Conservation (phyloP, 1,140 invertebrate species). For the Bombus haemorrhoidalis region DNA sequence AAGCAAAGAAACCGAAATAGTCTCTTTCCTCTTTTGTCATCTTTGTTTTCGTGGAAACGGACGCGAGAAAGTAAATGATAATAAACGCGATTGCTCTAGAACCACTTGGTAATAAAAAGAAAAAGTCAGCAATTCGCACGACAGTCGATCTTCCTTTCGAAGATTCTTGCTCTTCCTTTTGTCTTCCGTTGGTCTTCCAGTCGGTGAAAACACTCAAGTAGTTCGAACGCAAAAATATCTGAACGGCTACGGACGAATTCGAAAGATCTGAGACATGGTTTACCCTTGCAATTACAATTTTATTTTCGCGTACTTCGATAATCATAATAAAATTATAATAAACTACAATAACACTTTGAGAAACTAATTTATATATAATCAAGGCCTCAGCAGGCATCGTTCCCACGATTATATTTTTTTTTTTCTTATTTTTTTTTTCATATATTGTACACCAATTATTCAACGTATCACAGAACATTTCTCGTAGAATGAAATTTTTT, state of each 20-base stretch:
- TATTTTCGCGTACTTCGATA: conserved; percentile 42
- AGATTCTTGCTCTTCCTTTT: not conserved
- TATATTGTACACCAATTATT: conserved; percentile 34
- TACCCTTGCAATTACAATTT: conserved; percentile 26
- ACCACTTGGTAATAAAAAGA: not conserved
- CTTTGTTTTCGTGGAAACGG: not conserved
- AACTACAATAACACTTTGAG: conserved; percentile 35
- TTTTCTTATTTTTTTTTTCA: too few species aligned
- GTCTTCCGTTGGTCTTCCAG: not conserved
- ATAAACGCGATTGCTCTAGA: not conserved
- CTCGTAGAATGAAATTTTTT: conserved; percentile 38
- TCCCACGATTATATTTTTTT: not conserved
- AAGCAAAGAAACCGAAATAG: too few species aligned
- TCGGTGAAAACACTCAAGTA: not conserved
- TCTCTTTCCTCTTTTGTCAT: not conserved
- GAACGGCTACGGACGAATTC: not conserved
- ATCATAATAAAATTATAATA: conserved; percentile 50
- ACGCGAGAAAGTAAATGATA: not conserved
- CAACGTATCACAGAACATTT: conserved; percentile 54
- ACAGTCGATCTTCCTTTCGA: not conserved
- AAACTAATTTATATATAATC: conserved; percentile 45
- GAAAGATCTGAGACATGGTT: not conserved
- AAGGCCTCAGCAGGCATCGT: conserved; percentile 50
- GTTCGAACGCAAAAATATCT: not conserved
- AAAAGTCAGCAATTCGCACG: not conserved